Evolutionary conservation across 2,797 vertebrate genomes (phyloP), one percentile per base, ranked within the genome.

Genomic region (Ficedula albicollis): DNA sequence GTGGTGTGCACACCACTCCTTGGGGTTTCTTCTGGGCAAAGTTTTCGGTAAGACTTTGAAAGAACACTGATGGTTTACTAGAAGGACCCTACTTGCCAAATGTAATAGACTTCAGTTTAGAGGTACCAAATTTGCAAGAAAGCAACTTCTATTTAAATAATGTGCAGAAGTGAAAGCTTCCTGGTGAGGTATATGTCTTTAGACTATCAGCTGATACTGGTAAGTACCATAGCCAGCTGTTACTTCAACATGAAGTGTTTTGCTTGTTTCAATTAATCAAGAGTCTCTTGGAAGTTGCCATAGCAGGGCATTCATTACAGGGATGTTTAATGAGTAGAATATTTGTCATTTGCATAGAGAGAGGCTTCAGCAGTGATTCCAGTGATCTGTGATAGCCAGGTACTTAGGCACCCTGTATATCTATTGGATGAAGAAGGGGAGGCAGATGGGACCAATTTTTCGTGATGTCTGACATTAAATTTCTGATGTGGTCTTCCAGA

Each of bases 161-260:
- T 0, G 1, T 41, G 51, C 75, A 72, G 66, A 79, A 95, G 62
- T 66, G 39, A 75, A 85, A 77, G 15, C 66, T 81, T 94, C 82
- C 80, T 72, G 30, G 39, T 66, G 66, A 88, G 90, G 19, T 59
- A 17, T 41, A 4, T 49, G 29, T 85, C 75, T 87, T 74, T 83
- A 60, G 66, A 59, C 63, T 66, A 26, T 78, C 83, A 86, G 55
- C 76, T 79, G 87, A 73, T 88, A 18, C 43, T 75, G 70, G 29
- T 83, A 51, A 72, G 83, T 78, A 62, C 69, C 56, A 43, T 39
- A 94, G 78, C n/a, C 85, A 95, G 93, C 93, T 96, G 69, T 86
- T 94, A 69, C 30, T 91, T 84, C 79, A 90, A 27, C 16, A 21
- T 18, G 30, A 94, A 86, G 16, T 69, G 23, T 48, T 90, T 72